Percentiles rank a stretch among this genome's conserved stretches.
Conservation (phyloP, 2,888 invertebrate species). For the Ptychoptera albimana region DNA sequence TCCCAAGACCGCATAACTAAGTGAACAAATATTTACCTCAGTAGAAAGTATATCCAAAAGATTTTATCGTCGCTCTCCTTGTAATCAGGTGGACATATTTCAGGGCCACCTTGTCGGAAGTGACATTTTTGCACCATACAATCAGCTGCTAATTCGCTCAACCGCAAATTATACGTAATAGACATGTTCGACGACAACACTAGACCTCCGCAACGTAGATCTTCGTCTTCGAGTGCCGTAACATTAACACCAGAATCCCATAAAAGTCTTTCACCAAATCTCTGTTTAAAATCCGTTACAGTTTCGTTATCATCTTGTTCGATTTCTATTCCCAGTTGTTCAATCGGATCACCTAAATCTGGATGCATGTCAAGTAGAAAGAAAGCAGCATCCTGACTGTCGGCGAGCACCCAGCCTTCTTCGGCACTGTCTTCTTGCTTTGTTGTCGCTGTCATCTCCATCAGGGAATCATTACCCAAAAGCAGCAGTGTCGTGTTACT, state of each 20-base stretch:
- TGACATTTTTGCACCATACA: constrained; percentile 66
- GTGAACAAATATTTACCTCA: constrained; percentile 24
- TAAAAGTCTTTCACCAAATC: constrained; percentile 49
- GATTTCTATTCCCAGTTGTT: constrained; percentile 60
- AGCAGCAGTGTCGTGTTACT: not conserved
- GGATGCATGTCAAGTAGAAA: constrained; percentile 56
- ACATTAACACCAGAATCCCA: constrained; percentile 52
- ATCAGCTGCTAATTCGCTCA: constrained; percentile 45
- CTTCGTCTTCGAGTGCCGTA: constrained; percentile 54
- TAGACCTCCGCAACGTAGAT: constrained; percentile 57
- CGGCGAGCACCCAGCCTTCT: constrained; percentile 30
- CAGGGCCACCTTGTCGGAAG: constrained; percentile 58
- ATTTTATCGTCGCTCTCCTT: constrained; percentile 59
- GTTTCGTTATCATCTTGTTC: constrained; percentile 57
- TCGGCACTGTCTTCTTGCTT: constrained; percentile 21
- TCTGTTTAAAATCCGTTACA: constrained; percentile 54
- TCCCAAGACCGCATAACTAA: too few relatives aligned
- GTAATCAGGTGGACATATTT: constrained; percentile 64
- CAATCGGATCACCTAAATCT: constrained; percentile 55
- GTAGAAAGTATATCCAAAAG: constrained; percentile 68
- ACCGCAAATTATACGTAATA: constrained; percentile 35
- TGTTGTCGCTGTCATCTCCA: constrained; percentile 3
- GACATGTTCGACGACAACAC: constrained; percentile 51
- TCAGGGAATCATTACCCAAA: not conserved
- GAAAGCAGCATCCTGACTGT: constrained; percentile 34